Evolutionary conservation across 2,888 invertebrate species (phyloP).

Genomic region (Xestia sexstrigata): DNA sequence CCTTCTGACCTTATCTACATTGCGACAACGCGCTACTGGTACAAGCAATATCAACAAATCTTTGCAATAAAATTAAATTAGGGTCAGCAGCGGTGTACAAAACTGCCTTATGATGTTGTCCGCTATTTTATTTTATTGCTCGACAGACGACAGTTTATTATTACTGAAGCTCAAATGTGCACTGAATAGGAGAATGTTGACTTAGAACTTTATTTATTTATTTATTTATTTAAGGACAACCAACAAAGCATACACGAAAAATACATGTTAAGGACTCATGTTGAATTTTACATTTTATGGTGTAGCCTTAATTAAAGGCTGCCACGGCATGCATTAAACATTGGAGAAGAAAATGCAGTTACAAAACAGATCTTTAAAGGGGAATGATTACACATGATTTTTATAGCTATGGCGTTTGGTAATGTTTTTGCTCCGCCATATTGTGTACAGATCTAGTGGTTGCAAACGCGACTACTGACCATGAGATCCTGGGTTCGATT

Average conservation of each 20-base stretch:
- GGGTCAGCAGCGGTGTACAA: slow-evolving; percentile 54
- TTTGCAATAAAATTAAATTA: slow-evolving; percentile 67
- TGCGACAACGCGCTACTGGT: neutral
- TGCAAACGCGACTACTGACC: too few species aligned
- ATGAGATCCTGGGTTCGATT: too few species aligned
- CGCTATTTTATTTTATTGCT: slow-evolving; percentile 56
- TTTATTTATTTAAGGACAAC: too few species aligned
- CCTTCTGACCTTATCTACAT: neutral
- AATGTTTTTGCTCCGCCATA: neutral
- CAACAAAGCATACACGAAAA: too few species aligned
- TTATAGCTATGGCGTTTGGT: too few species aligned
- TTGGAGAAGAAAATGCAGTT: too few species aligned
- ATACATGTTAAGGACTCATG: too few species aligned
- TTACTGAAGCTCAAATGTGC: slow-evolving; percentile 24
- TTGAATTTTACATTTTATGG: too few species aligned
- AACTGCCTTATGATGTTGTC: slow-evolving; percentile 55
- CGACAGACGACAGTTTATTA: slow-evolving; percentile 40
- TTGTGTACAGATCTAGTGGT: too few species aligned
- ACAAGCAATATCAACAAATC: slow-evolving; percentile 61
- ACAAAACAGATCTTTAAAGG: too few species aligned
- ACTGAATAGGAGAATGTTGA: slow-evolving; percentile 1
- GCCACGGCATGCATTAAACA: too few species aligned
- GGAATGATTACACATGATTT: neutral
- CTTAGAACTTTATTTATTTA: neutral
- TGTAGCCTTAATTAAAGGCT: too few species aligned